These are phyloP conservation scores for Erinaceus europaeus DNA, from an alignment of 2,113 vertebrate genomes.

Conservation along the genomic window DNA sequence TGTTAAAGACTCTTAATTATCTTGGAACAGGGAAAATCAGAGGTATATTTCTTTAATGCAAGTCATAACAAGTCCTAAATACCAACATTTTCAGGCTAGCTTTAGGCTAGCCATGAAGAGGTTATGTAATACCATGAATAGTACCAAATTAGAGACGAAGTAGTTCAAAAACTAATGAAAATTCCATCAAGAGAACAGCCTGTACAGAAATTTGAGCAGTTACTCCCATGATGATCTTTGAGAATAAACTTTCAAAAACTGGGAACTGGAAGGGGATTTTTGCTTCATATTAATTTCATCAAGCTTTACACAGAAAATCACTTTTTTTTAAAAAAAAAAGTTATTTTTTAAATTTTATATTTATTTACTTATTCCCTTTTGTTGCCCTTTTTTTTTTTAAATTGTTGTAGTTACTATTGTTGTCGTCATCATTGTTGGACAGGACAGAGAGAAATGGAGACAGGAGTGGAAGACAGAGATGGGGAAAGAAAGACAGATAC, in stretches of 20 bases:
- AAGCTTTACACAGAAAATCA: conserved; percentile 11
- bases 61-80: neutral
- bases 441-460: too few relatives aligned
- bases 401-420: too few relatives aligned
- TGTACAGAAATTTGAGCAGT: neutral
- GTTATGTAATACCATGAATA: neutral
- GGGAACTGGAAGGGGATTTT: neutral
- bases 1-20: neutral
- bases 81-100: neutral
- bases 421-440: too few relatives aligned
- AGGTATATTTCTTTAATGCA: neutral
- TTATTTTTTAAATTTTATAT: neutral
- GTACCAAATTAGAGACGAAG: conserved; percentile 9
- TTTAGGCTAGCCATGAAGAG: neutral
- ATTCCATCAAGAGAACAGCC: neutral
- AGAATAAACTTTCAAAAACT: neutral
- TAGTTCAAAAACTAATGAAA: neutral
- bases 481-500: too few relatives aligned
- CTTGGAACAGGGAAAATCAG: neutral
- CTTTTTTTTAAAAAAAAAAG: neutral
- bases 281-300: neutral
- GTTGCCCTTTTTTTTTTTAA: too few relatives aligned
- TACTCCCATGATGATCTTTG: neutral
- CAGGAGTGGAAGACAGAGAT: too few relatives aligned
- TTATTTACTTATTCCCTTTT: too few relatives aligned